Evolutionary conservation across 2,888 invertebrate genomes (phyloP).

Genomic region (Agriopis leucophaearia): DNA sequence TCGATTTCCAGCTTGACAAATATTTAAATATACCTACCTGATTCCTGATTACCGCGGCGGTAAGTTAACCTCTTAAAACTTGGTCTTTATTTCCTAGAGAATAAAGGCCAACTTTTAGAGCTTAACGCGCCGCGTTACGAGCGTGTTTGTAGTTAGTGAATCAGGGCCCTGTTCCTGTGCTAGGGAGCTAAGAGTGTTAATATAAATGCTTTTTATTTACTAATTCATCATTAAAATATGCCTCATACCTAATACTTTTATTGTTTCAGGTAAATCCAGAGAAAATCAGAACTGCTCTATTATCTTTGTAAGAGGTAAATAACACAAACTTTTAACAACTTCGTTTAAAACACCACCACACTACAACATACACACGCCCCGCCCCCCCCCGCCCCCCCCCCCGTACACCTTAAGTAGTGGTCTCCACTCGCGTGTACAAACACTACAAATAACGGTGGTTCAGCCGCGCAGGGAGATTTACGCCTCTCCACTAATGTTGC

Average conservation of each 20-base stretch:
- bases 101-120: no score
- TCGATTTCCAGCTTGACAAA: no score
- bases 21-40: no score
- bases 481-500: slow-evolving; percentile 36
- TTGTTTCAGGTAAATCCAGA: slow-evolving; percentile 11
- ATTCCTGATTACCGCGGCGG: no score
- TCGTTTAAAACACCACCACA: not conserved
- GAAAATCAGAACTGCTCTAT: not conserved
- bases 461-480: slow-evolving; percentile 43
- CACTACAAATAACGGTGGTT: slow-evolving; percentile 44
- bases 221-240: no score
- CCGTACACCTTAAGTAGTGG: not conserved
- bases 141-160: no score
- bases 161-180: no score
- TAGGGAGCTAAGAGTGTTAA: no score
- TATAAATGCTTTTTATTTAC: no score
- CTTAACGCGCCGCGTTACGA: no score
- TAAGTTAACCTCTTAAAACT: no score
- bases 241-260: not conserved
- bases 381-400: not conserved
- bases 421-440: slow-evolving; percentile 29
- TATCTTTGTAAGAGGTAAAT: slow-evolving; percentile 6
- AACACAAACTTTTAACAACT: not conserved
- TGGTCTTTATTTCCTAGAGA: no score
- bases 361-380: not conserved